Conservation (phyloP, 2,113 vertebrate species). For the Nematolebias whitei region DNA sequence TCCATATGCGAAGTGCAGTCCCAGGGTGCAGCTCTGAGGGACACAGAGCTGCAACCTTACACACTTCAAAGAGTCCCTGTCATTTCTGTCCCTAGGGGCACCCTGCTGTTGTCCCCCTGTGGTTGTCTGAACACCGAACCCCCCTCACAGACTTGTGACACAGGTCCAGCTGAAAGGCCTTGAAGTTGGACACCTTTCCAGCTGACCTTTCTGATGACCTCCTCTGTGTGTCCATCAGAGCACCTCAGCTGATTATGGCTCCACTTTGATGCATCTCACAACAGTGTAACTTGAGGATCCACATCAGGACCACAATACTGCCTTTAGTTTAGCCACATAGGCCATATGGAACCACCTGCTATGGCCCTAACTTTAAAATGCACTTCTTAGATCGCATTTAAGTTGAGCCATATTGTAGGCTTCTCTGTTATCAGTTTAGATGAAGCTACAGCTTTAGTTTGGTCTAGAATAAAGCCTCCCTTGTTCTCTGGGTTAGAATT, state of each 20-base stretch:
- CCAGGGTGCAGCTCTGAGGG: conserved; percentile 37
- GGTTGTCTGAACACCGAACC: conserved; percentile 14
- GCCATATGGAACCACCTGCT: conserved; percentile 57
- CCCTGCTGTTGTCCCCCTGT: conserved; percentile 43
- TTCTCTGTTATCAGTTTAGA: conserved; percentile 1
- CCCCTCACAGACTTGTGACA: conserved; percentile 36
- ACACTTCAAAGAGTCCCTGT: conserved; percentile 64
- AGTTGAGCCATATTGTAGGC: conserved; percentile 32
- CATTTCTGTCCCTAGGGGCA: conserved; percentile 51
- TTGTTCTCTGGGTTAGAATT: conserved; percentile 41
- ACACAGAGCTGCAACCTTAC: conserved; percentile 40
- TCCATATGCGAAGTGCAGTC: conserved; percentile 65
- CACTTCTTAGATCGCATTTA: conserved; percentile 30
- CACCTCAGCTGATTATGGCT: conserved; percentile 54
- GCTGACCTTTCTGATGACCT: conserved; percentile 40
- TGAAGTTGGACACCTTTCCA: conserved; percentile 68
- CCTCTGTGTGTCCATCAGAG: conserved; percentile 38
- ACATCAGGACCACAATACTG: conserved; percentile 26
- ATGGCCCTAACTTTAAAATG: conserved; percentile 14
- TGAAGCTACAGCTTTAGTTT: conserved; percentile 6
- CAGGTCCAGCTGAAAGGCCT: conserved; percentile 42
- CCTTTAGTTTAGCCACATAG: conserved; percentile 14
- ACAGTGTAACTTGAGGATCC: conserved; percentile 47
- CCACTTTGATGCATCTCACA: conserved; percentile 49
- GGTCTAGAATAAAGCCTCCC: conserved; percentile 42